phyloP scores from a whole-genome alignment of 1,140 invertebrate genomes.

The Sinonovacula constricta region DNA sequence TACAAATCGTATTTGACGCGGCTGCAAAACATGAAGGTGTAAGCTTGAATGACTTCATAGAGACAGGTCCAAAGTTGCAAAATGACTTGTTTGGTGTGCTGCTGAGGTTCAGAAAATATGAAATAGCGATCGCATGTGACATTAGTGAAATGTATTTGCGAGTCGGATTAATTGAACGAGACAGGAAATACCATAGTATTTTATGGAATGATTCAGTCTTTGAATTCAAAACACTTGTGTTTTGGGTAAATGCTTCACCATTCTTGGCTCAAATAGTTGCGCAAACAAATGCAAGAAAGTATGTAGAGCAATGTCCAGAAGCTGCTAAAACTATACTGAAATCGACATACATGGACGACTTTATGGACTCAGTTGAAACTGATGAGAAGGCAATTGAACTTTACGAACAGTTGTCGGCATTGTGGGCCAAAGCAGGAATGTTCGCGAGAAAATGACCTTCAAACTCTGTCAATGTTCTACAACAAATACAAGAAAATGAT shows the following conservation, averaged over 20 bases:
- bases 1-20: constrained; percentile 56
- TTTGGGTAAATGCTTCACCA: constrained; percentile 38
- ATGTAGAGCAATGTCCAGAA: background rate
- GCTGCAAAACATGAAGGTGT: constrained; percentile 63
- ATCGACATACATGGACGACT: constrained; percentile 25
- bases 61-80: constrained; percentile 75
- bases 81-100: constrained; percentile 55
- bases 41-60: constrained; percentile 50
- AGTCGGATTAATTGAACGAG: constrained; percentile 8
- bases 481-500: background rate
- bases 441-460: constrained; percentile 1
- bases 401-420: background rate
- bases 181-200: constrained; percentile 37
- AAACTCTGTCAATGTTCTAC: background rate
- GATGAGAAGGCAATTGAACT: constrained; percentile 1
- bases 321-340: constrained; percentile 10
- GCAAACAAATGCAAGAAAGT: constrained; percentile 5
- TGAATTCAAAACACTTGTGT: constrained; percentile 28
- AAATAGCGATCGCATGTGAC: constrained; percentile 49
- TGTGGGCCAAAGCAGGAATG: constrained; percentile 15
- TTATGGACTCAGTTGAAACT: constrained; percentile 9
- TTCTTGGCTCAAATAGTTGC: constrained; percentile 38
- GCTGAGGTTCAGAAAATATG: constrained; percentile 52
- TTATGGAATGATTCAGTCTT: constrained; percentile 14
- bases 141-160: constrained; percentile 51